phyloP scores from a whole-genome alignment of 2,888 invertebrate genomes.

The Campaea margaritaria region DNA sequence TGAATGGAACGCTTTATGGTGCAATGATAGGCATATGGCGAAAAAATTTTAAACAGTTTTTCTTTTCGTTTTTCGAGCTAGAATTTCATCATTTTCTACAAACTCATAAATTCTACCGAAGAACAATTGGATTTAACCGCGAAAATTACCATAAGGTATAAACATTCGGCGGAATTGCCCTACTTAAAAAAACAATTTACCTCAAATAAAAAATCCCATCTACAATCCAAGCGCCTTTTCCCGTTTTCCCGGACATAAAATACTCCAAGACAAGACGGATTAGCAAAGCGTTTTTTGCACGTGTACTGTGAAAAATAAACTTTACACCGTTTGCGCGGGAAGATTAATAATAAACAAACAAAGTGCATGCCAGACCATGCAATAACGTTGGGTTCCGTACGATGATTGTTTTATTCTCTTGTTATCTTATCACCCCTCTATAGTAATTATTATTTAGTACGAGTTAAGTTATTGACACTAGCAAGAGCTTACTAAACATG shows the following conservation, averaged over 20 bases:
- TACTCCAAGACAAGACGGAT: constrained; percentile 26
- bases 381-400: no score
- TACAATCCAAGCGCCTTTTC: constrained; percentile 11
- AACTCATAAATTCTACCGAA: not conserved
- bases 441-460: no score
- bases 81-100: not conserved
- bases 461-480: no score
- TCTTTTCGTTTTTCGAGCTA: not conserved
- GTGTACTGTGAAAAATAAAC: constrained; percentile 31
- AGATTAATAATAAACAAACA: no score
- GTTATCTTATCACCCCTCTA: no score
- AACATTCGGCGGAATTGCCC: constrained; percentile 5
- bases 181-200: constrained; percentile 13
- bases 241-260: constrained; percentile 28
- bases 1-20: no score
- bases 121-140: constrained; percentile 2
- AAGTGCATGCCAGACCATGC: no score
- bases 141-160: constrained; percentile 10
- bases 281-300: constrained; percentile 21
- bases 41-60: no score
- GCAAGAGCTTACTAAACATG: no score
- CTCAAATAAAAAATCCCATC: constrained; percentile 13
- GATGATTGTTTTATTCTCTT: no score
- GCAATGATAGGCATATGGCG: no score
- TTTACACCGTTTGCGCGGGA: constrained; percentile 30